phyloP scores from a whole-genome alignment of 2,113 vertebrate species.

The Colistium nudipinnis region DNA sequence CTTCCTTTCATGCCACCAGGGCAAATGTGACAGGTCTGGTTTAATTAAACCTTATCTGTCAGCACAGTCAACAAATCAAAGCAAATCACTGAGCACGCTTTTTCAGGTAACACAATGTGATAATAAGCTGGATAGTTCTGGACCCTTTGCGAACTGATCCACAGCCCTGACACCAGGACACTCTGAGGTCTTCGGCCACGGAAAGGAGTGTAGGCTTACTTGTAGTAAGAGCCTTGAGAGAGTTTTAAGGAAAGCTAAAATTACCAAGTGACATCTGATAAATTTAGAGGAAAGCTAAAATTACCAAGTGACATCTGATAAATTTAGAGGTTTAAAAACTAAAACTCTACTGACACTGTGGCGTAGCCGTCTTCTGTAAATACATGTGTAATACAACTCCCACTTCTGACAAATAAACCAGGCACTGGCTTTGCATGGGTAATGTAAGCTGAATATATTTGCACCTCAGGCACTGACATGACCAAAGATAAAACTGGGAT shows the following conservation, averaged over 20 bases:
- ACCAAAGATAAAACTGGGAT: not conserved
- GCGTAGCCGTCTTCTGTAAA: conserved; percentile 45
- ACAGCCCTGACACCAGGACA: conserved; percentile 21
- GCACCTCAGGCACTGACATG: conserved; percentile 1
- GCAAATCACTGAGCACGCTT: not conserved
- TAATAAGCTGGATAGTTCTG: conserved; percentile 7
- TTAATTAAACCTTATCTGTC: conserved; percentile 18
- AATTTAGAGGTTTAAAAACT: conserved; percentile 48
- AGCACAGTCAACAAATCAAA: conserved; percentile 1
- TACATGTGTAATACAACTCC: conserved; percentile 38
- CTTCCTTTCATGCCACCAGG: not conserved
- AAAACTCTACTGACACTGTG: conserved; percentile 36
- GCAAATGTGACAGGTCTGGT: conserved; percentile 17
- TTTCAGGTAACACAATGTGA: conserved; percentile 11
- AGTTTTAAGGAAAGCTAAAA: conserved; percentile 55
- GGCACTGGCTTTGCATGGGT: conserved; percentile 14
- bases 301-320: conserved; percentile 60
- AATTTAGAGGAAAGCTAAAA: conserved; percentile 60
- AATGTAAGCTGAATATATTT: conserved; percentile 34
- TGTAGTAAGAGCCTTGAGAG: conserved; percentile 36
- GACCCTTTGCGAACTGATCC: conserved; percentile 39
- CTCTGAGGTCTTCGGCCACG: conserved; percentile 12
- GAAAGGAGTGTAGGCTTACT: conserved; percentile 9
- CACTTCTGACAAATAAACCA: conserved; percentile 30
- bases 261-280: conserved; percentile 60